Evolutionary conservation across 2,888 invertebrate species (phyloP), one percentile per base, ranked within the genome.

Genomic region (Pomacea canaliculata): DNA sequence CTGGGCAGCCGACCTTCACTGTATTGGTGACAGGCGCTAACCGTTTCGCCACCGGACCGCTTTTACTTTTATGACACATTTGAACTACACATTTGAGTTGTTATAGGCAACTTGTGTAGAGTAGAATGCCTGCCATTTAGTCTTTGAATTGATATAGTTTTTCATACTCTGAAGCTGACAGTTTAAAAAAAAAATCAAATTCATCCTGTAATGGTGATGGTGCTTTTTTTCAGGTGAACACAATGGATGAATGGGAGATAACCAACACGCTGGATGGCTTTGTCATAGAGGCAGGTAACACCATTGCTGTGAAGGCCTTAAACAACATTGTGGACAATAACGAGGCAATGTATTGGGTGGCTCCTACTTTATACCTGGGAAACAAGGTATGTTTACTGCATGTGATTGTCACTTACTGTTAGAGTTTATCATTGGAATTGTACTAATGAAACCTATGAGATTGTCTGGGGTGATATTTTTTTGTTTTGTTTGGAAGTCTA

Each of bases 321-420:
- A 80, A 85, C 63, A 83, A 82, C 62, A 83, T 84, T 37, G 76
- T 78, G 9, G 82, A 86, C 73, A 76, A 81, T 9, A 79, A 82
- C 18, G 76, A 83, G 12, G 83, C 87, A 46, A 92, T 63, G 89
- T 97, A 96, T 91, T 96, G 97, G 90, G 92, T 94, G 0, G 95
- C 96, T 0, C 96, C 97, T 0, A 88, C 91, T 0, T 91, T 92
- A 49, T 96, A 95, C 87, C 92, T 95, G 0, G 95, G 95, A n/a
- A 97, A 97, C 89, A 95, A 91, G 88, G 92, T 92, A 71, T 80
- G 82, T 74, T 66, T 70, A 4, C 16, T 56, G 51, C 51, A 56
- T 56, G 51, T 56, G 51, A 56, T 51, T n/a, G 27, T 27, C 10
- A 10, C 46, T 27, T 56, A 56, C 8, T 16, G 16, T 51, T 51